These are phyloP conservation scores for Conus betulinus DNA, from an alignment of 1,140 invertebrate species.

Conservation along the genomic window DNA sequence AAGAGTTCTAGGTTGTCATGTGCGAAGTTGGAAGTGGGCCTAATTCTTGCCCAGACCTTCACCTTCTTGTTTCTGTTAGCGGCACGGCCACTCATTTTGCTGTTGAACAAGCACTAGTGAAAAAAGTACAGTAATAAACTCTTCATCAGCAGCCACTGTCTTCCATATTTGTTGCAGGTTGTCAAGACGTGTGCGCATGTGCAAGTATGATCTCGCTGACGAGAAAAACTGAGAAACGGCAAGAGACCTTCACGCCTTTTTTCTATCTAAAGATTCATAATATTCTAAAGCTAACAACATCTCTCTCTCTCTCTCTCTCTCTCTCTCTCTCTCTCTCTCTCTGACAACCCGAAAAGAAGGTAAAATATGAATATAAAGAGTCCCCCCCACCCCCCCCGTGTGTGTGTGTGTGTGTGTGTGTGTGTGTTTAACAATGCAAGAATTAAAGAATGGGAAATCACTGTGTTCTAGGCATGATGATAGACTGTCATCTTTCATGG, in stretches of 20 bases:
- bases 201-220: slow-evolving; percentile 1
- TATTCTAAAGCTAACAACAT: background rate
- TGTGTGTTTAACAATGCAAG: no score
- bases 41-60: slow-evolving; percentile 72
- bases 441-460: no score
- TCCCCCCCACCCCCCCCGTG: no score
- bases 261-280: background rate
- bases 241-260: no score
- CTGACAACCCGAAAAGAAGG: no score
- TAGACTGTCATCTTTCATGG: no score
- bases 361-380: no score
- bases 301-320: no score
- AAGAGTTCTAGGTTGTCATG: slow-evolving; percentile 70
- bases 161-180: slow-evolving; percentile 66
- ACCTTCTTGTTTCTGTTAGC: slow-evolving; percentile 67
- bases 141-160: slow-evolving; percentile 26
- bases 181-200: slow-evolving; percentile 63
- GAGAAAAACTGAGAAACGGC: background rate
- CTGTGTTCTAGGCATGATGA: no score
- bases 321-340: no score
- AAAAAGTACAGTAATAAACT: slow-evolving; percentile 4
- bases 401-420: no score
- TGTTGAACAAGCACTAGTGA: slow-evolving; percentile 4
- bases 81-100: slow-evolving; percentile 44
- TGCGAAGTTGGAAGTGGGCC: slow-evolving; percentile 74